These are phyloP conservation scores for Eolophus roseicapilla DNA, from an alignment of 2,113 vertebrate species.

Conservation along the genomic window DNA sequence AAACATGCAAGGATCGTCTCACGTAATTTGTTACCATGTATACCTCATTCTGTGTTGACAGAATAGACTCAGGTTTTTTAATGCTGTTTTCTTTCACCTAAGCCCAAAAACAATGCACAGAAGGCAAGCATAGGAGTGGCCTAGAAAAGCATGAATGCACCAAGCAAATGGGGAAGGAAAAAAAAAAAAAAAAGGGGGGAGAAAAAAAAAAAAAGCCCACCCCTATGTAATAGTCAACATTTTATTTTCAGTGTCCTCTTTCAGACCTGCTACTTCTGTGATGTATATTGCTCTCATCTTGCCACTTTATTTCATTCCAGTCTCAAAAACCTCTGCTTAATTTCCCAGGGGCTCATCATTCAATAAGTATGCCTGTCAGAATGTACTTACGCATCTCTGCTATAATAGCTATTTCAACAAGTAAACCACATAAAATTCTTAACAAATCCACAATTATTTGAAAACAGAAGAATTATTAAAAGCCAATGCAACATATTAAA, in stretches of 20 bases:
- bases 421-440: neutral
- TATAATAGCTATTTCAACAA: neutral
- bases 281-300: neutral
- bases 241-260: neutral
- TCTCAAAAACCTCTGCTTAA: neutral
- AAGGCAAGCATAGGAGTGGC: neutral
- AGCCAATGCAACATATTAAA: neutral
- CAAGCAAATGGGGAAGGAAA: neutral
- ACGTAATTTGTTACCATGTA: neutral
- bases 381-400: neutral
- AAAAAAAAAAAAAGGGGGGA: no score
- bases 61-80: neutral
- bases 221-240: neutral
- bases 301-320: neutral
- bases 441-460: neutral
- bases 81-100: neutral
- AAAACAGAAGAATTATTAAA: neutral
- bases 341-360: conserved; percentile 17
- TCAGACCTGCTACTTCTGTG: neutral
- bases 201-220: neutral
- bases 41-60: neutral
- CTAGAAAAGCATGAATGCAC: neutral
- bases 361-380: neutral
- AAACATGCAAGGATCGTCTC: neutral
- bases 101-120: neutral